A percentile compares a stretch with the other conserved stretches of the same genome.
These are phyloP conservation scores for Dryoscopus gambensis DNA, from an alignment of 2,113 vertebrate species.

Conservation along the genomic window DNA sequence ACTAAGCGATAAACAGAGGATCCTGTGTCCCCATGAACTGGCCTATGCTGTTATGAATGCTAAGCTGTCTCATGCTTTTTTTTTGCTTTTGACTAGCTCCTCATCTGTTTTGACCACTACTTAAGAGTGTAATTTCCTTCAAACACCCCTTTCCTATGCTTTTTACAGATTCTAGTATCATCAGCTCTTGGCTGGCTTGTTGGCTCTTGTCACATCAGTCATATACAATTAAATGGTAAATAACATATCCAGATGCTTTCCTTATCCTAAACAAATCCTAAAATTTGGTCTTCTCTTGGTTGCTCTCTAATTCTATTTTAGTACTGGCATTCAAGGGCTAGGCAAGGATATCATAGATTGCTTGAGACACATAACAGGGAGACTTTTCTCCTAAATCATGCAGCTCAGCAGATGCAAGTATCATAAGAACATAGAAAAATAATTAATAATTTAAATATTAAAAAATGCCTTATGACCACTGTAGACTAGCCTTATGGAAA, in stretches of 20 bases:
- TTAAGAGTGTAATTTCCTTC: not conserved
- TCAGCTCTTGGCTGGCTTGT: not conserved
- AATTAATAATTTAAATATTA: slow-evolving; percentile 40
- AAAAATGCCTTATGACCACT: slow-evolving; percentile 45
- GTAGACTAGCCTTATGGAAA: not conserved
- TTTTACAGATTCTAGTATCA: not conserved
- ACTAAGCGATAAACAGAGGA: not conserved
- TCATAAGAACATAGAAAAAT: not conserved
- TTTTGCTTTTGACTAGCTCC: not conserved
- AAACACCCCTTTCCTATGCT: not conserved
- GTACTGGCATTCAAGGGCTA: not conserved
- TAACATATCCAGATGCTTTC: not conserved
- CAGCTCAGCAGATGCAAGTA: not conserved
- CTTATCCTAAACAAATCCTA: not conserved
- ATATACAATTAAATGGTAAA: not conserved
- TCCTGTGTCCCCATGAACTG: not conserved
- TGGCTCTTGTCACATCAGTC: not conserved
- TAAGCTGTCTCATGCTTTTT: not conserved
- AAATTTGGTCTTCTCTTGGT: not conserved
- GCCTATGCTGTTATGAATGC: not conserved
- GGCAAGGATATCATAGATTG: not conserved
- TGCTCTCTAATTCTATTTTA: not conserved
- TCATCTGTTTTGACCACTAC: not conserved
- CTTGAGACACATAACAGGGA: not conserved
- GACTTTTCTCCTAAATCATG: not conserved